Evolutionary conservation across 1,140 invertebrate species (phyloP).

Genomic region (Nomia melanderi): DNA sequence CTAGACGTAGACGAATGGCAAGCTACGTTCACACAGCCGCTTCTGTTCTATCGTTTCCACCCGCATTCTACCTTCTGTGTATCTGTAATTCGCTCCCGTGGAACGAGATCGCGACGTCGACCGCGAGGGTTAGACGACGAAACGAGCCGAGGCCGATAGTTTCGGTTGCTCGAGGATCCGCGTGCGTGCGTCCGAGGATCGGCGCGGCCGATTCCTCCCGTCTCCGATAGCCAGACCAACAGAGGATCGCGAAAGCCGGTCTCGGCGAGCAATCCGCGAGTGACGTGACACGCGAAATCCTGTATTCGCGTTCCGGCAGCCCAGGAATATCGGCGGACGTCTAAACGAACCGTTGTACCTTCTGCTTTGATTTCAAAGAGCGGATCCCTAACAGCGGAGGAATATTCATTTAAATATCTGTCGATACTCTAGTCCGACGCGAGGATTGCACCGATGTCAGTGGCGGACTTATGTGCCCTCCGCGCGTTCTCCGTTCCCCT

Average conservation of each 20-base stretch:
- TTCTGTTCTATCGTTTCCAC: too few species aligned
- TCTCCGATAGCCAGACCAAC: conserved; percentile 40
- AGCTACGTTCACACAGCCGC: too few species aligned
- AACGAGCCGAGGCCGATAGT: too few species aligned
- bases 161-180: too few species aligned
- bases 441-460: conserved; percentile 60
- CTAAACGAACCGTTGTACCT: conserved; percentile 74
- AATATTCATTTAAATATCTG: conserved; percentile 81
- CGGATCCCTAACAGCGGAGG: conserved; percentile 64
- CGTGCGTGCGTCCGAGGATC: conserved; percentile 31
- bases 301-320: conserved; percentile 58
- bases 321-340: conserved; percentile 68
- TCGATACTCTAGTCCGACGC: conserved; percentile 74
- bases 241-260: conserved; percentile 51
- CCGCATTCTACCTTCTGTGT: too few species aligned
- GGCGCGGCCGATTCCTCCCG: neutral
- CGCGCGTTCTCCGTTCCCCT: conserved; percentile 28
- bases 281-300: conserved; percentile 73
- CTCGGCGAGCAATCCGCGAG: conserved; percentile 55
- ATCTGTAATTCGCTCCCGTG: too few species aligned
- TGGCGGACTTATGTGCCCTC: conserved; percentile 73
- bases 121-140: too few species aligned
- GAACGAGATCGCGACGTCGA: too few species aligned
- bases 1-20: neutral
- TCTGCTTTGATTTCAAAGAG: conserved; percentile 76